Percentiles rank a stretch among this genome's conserved stretches.
Evolutionary conservation across 2,888 invertebrate species (phyloP).

Genomic region (Auanema sp.): DNA sequence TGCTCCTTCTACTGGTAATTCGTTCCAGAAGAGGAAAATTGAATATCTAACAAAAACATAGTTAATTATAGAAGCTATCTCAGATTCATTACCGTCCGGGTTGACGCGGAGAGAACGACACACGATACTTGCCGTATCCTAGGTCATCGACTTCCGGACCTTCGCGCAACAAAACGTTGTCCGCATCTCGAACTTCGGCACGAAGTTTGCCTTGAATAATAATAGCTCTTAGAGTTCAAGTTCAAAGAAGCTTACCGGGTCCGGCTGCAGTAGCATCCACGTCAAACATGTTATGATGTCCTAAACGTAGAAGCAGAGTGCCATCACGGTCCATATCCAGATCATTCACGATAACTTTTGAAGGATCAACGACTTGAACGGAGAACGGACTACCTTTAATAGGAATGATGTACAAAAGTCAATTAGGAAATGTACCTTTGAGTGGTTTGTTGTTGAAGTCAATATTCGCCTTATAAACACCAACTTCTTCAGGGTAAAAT

Average conservation of each 20-base stretch:
- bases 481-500: constrained; percentile 58
- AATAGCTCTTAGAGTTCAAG: background rate
- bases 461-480: constrained; percentile 52
- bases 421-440: constrained; percentile 67
- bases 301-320: constrained; percentile 47
- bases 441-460: constrained; percentile 69
- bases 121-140: constrained; percentile 58
- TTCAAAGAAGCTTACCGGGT: constrained; percentile 44
- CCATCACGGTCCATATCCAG: constrained; percentile 54
- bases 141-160: constrained; percentile 54
- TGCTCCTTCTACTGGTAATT: constrained; percentile 58
- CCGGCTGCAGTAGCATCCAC: constrained; percentile 63
- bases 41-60: constrained; percentile 48
- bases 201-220: constrained; percentile 52
- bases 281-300: constrained; percentile 55
- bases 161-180: constrained; percentile 49
- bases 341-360: constrained; percentile 52
- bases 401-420: background rate
- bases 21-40: constrained; percentile 60
- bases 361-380: constrained; percentile 60
- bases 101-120: constrained; percentile 46
- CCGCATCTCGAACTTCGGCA: constrained; percentile 62
- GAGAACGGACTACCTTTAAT: constrained; percentile 52
- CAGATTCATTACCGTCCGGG: constrained; percentile 26
- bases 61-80: constrained; percentile 1